These are phyloP conservation scores for Anthonomus grandis DNA, from an alignment of 1,140 invertebrate species.

Conservation along the genomic window DNA sequence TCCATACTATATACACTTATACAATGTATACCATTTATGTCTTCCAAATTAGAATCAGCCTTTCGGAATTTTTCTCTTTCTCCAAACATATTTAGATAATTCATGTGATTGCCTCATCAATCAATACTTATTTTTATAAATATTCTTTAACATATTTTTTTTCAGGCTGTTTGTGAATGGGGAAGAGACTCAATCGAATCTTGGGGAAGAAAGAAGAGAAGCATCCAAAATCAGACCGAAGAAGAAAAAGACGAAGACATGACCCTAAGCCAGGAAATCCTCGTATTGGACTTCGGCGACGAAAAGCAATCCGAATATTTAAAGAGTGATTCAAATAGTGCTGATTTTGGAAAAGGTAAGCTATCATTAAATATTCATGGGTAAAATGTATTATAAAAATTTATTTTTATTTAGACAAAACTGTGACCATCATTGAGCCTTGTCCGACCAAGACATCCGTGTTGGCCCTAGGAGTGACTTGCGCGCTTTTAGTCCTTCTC, in stretches of 20 bases:
- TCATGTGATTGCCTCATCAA: too few relatives aligned
- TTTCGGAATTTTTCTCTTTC: too few relatives aligned
- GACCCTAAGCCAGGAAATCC: constrained; percentile 90
- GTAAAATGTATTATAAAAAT: too few relatives aligned
- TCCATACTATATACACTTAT: too few relatives aligned
- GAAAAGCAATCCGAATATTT: constrained; percentile 79
- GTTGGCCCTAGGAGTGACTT: constrained; percentile 81
- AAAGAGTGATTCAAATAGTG: constrained; percentile 67
- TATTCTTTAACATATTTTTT: too few relatives aligned
- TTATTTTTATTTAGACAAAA: constrained; percentile 66
- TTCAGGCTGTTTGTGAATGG: constrained; percentile 81
- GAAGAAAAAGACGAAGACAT: constrained; percentile 77
- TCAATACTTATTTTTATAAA: too few relatives aligned
- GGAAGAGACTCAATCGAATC: constrained; percentile 84
- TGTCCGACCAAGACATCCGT: constrained; percentile 90
- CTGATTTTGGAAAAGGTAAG: constrained; percentile 72
- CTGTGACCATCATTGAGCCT: constrained; percentile 79
- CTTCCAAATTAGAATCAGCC: too few relatives aligned
- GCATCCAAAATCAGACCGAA: constrained; percentile 55
- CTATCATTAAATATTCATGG: not conserved
- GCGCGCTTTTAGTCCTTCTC: constrained; percentile 82
- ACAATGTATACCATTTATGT: too few relatives aligned
- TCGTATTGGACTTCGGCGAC: constrained; percentile 87
- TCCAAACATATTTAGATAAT: too few relatives aligned
- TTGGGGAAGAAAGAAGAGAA: constrained; percentile 84